Evolutionary conservation across 1,140 invertebrate species (phyloP).

Genomic region (Piezodorus guildinii): DNA sequence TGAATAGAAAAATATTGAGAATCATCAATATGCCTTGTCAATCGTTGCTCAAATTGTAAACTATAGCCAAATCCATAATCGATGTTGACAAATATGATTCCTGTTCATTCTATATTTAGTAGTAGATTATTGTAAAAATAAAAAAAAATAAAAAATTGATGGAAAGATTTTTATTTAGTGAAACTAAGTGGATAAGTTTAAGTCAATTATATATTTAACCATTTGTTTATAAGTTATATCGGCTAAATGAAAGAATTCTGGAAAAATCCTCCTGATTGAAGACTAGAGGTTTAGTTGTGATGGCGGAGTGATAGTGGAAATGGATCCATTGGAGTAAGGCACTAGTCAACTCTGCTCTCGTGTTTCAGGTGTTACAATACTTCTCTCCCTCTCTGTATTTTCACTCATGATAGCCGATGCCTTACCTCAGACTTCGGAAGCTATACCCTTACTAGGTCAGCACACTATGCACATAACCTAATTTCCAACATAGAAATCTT

Average conservation of each 20-base stretch:
- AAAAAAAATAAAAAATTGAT: too few species aligned
- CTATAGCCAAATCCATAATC: neutral
- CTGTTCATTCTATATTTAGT: too few species aligned
- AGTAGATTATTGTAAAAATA: too few species aligned
- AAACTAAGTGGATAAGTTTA: too few species aligned
- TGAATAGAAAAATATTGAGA: too few species aligned
- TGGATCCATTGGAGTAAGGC: neutral
- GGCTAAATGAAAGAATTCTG: too few species aligned
- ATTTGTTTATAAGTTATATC: too few species aligned
- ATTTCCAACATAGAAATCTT: constrained; percentile 24
- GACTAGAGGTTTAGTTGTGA: neutral
- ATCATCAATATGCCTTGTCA: too few species aligned
- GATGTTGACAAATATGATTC: neutral
- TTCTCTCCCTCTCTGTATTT: constrained; percentile 62
- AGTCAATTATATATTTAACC: too few species aligned
- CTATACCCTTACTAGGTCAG: constrained; percentile 57
- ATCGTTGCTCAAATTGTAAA: neutral
- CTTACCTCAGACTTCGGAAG: constrained; percentile 57
- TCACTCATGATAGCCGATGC: constrained; percentile 55
- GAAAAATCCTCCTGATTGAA: too few species aligned
- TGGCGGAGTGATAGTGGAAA: neutral
- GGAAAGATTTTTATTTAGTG: too few species aligned
- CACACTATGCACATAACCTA: constrained; percentile 27
- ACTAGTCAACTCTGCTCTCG: constrained; percentile 21
- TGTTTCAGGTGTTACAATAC: constrained; percentile 56